These are phyloP conservation scores for Dasyornis broadbenti DNA, from an alignment of 2,113 vertebrate species.

Conservation along the genomic window DNA sequence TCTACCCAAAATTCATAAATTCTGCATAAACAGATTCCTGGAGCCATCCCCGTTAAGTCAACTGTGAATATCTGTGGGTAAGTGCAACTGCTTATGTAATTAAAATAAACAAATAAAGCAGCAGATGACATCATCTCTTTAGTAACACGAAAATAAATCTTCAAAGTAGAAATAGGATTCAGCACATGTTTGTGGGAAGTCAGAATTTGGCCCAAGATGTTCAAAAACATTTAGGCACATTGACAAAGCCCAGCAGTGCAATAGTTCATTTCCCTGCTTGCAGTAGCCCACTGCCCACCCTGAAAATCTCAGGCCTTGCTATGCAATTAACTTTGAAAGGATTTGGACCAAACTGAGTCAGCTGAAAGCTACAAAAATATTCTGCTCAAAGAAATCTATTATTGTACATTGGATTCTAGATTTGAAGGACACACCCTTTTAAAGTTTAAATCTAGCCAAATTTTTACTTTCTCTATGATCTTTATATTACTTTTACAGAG, in stretches of 20 bases:
- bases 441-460: neutral
- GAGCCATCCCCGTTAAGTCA: neutral
- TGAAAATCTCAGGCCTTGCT: neutral
- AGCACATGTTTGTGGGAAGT: neutral
- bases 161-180: neutral
- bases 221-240: neutral
- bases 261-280: neutral
- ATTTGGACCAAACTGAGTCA: neutral
- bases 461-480: neutral
- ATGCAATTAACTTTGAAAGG: neutral
- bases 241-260: neutral
- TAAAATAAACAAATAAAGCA: constrained; percentile 16
- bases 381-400: neutral
- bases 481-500: neutral
- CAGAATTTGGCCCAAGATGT: neutral
- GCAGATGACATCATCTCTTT: neutral
- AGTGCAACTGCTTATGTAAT: neutral
- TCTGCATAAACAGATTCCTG: neutral
- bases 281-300: neutral
- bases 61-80: neutral
- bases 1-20: neutral
- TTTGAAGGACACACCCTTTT: neutral
- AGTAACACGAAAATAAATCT: neutral
- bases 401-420: neutral
- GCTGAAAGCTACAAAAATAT: neutral